Evolutionary conservation across 2,888 invertebrate species (phyloP).

Genomic region (Lithophane ornitopus): DNA sequence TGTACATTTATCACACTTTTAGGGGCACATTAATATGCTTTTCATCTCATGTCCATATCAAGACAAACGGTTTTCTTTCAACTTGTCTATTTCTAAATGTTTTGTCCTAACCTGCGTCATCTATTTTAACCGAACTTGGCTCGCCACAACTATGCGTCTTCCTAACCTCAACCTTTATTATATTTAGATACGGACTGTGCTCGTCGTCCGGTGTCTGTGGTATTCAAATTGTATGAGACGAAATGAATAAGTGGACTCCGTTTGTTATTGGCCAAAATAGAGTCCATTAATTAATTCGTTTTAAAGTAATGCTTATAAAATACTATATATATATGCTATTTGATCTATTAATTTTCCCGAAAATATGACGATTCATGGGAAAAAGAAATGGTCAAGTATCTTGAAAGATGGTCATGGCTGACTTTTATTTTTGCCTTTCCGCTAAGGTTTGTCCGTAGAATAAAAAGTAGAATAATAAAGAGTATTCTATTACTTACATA

Average conservation of each 20-base stretch:
- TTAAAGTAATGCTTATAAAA: neutral
- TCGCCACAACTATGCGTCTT: neutral
- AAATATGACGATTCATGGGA: neutral
- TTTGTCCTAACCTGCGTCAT: neutral
- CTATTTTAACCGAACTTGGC: constrained; percentile 5
- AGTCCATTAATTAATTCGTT: neutral
- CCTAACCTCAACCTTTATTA: neutral
- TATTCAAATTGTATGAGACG: constrained; percentile 21
- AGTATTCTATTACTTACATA: neutral
- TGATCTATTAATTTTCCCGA: too few relatives aligned
- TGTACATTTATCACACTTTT: neutral
- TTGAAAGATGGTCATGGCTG: neutral
- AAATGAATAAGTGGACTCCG: constrained; percentile 10
- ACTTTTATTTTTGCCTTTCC: neutral
- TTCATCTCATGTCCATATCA: neutral
- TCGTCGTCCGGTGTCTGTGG: constrained; percentile 14
- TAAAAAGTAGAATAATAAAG: too few relatives aligned
- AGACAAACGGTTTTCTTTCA: neutral
- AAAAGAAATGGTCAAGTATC: neutral
- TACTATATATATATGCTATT: neutral
- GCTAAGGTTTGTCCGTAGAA: too few relatives aligned
- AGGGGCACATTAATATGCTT: neutral
- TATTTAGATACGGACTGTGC: neutral
- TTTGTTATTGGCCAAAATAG: neutral
- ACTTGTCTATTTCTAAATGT: neutral